Conservation (phyloP, 2,113 vertebrate genomes). For the Naja naja region DNA sequence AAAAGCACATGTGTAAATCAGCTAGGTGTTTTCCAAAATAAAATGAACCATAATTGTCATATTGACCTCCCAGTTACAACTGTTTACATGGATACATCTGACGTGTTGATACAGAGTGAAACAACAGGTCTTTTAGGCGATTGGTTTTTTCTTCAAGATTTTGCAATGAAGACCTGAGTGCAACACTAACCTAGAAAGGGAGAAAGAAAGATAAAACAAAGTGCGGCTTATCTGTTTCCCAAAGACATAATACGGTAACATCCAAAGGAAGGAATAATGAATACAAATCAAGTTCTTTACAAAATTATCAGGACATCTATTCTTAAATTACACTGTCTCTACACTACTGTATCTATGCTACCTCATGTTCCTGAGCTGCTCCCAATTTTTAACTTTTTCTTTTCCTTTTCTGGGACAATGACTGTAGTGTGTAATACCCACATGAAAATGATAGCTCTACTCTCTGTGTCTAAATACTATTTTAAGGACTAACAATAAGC, state of each 20-base stretch:
- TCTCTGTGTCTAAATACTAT: rapidly evolving
- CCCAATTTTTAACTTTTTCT: not conserved
- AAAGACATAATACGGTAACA: not conserved
- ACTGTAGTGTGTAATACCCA: not conserved
- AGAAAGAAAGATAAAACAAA: constrained; percentile 35
- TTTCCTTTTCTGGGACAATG: not conserved
- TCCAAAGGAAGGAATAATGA: not conserved
- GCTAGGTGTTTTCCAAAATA: constrained; percentile 13
- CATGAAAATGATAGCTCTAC: rapidly evolving
- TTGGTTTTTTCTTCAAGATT: constrained; percentile 85
- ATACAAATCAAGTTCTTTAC: not conserved
- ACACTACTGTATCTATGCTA: not conserved
- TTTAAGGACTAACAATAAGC: not conserved
- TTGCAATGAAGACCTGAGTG: constrained; percentile 83
- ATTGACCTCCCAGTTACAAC: constrained; percentile 1
- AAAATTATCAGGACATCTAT: not conserved
- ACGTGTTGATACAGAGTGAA: constrained; percentile 78
- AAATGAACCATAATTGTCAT: constrained; percentile 18
- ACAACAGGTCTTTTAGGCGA: constrained; percentile 84
- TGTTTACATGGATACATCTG: constrained; percentile 84
- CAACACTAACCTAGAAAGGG: constrained; percentile 82
- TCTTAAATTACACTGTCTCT: not conserved
- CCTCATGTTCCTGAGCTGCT: constrained; percentile 25
- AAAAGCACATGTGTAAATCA: constrained; percentile 27
- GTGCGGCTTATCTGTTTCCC: not conserved